These are phyloP conservation scores for Pristionchus arcanus DNA, from an alignment of 2,888 invertebrate genomes.

Conservation along the genomic window DNA sequence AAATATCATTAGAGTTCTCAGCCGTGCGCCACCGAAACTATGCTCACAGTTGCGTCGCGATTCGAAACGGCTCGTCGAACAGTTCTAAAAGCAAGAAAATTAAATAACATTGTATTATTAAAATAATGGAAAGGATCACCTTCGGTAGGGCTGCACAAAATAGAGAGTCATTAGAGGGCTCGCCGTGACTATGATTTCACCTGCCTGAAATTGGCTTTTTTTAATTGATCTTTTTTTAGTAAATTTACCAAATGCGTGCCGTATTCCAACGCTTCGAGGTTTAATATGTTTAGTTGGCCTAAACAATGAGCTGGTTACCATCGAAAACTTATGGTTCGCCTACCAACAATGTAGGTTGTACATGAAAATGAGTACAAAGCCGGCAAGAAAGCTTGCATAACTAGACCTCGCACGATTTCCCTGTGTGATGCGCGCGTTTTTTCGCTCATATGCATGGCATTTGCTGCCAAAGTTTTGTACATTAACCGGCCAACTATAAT, in stretches of 20 bases:
- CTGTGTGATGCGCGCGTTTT: neutral
- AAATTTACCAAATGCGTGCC: neutral
- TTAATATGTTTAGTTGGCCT: neutral
- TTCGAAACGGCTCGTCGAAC: too few species aligned
- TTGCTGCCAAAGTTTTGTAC: neutral
- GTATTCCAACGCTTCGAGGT: neutral
- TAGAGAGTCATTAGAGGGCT: neutral
- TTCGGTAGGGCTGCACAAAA: neutral
- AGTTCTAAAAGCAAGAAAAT: neutral
- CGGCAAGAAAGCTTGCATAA: neutral
- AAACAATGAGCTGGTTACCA: neutral
- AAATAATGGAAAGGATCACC: neutral
- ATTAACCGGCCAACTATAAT: neutral
- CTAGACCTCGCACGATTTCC: neutral
- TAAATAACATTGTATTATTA: too few species aligned
- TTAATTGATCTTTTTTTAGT: neutral
- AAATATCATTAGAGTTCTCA: too few species aligned
- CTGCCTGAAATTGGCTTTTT: neutral
- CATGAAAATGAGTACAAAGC: neutral
- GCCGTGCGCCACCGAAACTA: too few species aligned
- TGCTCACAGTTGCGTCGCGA: too few species aligned
- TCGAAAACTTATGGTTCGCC: neutral
- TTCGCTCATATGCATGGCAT: constrained; percentile 23
- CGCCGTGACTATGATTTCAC: neutral
- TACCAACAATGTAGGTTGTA: neutral